These are phyloP conservation scores for Antheraea mylitta DNA, from an alignment of 1,140 invertebrate species.

Conservation along the genomic window DNA sequence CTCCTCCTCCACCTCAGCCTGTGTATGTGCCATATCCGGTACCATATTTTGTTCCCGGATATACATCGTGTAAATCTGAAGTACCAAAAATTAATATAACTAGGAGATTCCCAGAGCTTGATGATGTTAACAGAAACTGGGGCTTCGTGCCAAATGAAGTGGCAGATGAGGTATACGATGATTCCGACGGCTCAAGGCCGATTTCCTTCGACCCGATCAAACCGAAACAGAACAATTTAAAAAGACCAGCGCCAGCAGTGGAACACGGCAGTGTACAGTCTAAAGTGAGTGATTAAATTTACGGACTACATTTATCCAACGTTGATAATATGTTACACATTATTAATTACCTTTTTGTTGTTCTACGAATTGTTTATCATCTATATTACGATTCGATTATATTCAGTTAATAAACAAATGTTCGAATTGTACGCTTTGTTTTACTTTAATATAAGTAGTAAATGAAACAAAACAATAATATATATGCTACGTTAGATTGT, in stretches of 20 bases:
- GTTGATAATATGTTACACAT: neutral
- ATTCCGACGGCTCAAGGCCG: slow-evolving; percentile 42
- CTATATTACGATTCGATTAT: neutral
- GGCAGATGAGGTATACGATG: slow-evolving; percentile 28
- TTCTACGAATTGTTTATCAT: neutral
- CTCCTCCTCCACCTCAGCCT: slow-evolving; percentile 47
- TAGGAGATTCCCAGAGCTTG: slow-evolving; percentile 32
- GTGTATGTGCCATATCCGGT: slow-evolving; percentile 55
- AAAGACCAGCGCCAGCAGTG: slow-evolving; percentile 41
- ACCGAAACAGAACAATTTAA: slow-evolving; percentile 29
- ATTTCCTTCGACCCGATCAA: slow-evolving; percentile 52
- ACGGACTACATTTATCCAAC: neutral
- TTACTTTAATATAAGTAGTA: neutral
- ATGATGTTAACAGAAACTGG: slow-evolving; percentile 41
- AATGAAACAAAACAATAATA: neutral
- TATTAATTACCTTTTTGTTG: neutral
- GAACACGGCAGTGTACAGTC: slow-evolving; percentile 53
- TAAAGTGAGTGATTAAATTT: slow-evolving; percentile 23
- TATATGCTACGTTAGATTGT: neutral
- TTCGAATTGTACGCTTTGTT: neutral
- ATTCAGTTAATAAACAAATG: slow-evolving; percentile 1
- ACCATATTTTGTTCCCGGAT: slow-evolving; percentile 33
- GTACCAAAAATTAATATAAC: slow-evolving; percentile 25
- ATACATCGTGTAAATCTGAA: slow-evolving; percentile 15
- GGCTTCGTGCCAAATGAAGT: slow-evolving; percentile 21